Evolutionary conservation across 1,140 invertebrate genomes (phyloP), one percentile per base, ranked within the genome.

Genomic region (Bathynomus jamesi): DNA sequence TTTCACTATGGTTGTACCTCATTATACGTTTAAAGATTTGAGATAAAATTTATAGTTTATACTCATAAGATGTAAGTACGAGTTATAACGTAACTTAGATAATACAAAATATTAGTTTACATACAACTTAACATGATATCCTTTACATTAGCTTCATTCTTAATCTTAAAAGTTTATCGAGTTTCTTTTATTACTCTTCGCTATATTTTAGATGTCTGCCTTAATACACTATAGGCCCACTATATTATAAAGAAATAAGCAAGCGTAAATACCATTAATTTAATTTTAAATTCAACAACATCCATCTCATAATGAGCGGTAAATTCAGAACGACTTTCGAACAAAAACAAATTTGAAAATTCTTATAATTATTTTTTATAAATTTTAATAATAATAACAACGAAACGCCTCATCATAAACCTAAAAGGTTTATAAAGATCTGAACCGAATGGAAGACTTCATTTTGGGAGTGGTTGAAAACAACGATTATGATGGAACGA

Each of bases 401-500:
- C 31, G 28, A 10, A 31, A 13, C 21, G n/a, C 13, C 60, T 60
- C 4, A 66, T n/a, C 53, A 21, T 61, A 11, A 8, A 65, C 13
- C 21, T 66, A 29, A 64, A 21, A 79, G 72, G 71, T 80, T 0
- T 71, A 71, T 28, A 17, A 31, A 4, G 70, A 79, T 21, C 64
- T 80, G 11, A 72, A 70, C 60, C 24, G 53, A 13, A 70, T 80
- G 30, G 78, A 80, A 29, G 11, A 13, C 0, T 78, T 67, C 29
- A 74, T 80, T 40, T 71, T 80, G n/a, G 65, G 64, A 5, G 70
- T 72, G 11, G 76, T 79, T 4, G 53, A 67, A 0, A 69, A 74
- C 3, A 64, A 70, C 21, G 46, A 67, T 3, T 80, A 81, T 61
- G 80, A 81, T 67, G 78, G 79, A 8, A 77, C 76, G 7, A 70